Evolutionary conservation across 2,888 invertebrate species (phyloP).

Genomic region (Stegophylla sp.): DNA sequence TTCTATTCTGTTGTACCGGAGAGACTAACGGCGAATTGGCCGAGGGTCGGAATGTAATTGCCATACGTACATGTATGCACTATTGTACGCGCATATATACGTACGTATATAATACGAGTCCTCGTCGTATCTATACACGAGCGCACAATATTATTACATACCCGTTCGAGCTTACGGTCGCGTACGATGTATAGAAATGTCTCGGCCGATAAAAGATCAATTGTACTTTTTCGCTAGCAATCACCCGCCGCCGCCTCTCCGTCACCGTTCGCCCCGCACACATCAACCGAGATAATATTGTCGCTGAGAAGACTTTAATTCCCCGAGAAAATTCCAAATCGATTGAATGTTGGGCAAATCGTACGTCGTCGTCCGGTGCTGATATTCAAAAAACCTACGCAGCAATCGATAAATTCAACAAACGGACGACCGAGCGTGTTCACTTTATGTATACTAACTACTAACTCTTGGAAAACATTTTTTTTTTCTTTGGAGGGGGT

Average conservation of each 20-base stretch:
- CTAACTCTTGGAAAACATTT: too few species aligned
- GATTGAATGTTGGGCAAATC: neutral
- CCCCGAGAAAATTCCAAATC: neutral
- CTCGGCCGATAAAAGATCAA: constrained; percentile 39
- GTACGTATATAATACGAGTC: neutral
- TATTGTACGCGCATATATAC: neutral
- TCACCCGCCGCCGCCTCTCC: neutral
- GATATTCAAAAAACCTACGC: neutral
- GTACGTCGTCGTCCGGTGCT: neutral
- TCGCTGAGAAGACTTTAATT: constrained; percentile 18
- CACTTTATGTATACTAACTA: too few species aligned
- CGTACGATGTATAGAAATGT: constrained; percentile 12
- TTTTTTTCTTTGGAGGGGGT: too few species aligned
- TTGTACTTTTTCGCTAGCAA: constrained; percentile 27
- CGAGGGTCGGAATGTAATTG: constrained; percentile 35
- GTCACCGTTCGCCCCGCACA: neutral
- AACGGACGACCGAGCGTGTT: too few species aligned
- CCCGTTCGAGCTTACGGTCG: neutral
- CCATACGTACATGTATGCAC: neutral
- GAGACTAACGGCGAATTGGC: constrained; percentile 32
- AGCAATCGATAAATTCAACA: too few species aligned
- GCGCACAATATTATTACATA: too few species aligned
- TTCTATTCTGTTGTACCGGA: constrained; percentile 18
- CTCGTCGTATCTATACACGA: neutral
- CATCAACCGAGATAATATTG: neutral